Percentiles rank a stretch among this genome's conserved stretches.
These are phyloP conservation scores for Pelecanoides urinatrix DNA, from an alignment of 2,113 vertebrate species.

Conservation along the genomic window DNA sequence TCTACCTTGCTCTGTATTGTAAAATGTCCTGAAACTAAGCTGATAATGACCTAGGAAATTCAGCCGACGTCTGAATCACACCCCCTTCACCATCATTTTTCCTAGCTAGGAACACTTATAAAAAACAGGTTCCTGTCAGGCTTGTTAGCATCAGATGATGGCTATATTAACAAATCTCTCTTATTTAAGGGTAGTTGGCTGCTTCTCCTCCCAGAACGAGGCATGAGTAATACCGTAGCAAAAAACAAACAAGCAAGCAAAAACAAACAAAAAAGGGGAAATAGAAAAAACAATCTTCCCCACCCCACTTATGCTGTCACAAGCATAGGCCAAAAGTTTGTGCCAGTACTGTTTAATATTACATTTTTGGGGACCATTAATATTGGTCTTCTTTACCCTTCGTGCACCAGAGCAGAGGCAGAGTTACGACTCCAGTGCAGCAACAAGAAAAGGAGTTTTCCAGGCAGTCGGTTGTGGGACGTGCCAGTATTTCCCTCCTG, in stretches of 20 bases:
- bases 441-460: neutral
- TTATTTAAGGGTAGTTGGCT: neutral
- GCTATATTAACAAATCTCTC: neutral
- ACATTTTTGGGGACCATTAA: neutral
- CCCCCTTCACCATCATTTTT: neutral
- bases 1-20: neutral
- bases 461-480: accelerated
- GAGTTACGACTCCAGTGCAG: accelerated
- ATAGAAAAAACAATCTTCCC: neutral
- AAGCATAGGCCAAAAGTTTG: neutral
- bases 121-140: neutral
- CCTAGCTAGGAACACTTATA: neutral
- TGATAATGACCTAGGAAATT: neutral
- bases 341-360: neutral
- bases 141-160: neutral
- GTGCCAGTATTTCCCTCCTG: neutral
- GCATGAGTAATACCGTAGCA: neutral
- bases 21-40: neutral
- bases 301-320: neutral
- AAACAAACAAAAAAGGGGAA: neutral
- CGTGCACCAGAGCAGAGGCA: accelerated
- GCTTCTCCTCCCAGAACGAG: neutral
- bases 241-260: neutral
- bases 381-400: neutral
- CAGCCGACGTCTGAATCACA: neutral